These are phyloP conservation scores for Callyntrura sp. DNA, from an alignment of 2,888 invertebrate genomes.

Conservation along the genomic window DNA sequence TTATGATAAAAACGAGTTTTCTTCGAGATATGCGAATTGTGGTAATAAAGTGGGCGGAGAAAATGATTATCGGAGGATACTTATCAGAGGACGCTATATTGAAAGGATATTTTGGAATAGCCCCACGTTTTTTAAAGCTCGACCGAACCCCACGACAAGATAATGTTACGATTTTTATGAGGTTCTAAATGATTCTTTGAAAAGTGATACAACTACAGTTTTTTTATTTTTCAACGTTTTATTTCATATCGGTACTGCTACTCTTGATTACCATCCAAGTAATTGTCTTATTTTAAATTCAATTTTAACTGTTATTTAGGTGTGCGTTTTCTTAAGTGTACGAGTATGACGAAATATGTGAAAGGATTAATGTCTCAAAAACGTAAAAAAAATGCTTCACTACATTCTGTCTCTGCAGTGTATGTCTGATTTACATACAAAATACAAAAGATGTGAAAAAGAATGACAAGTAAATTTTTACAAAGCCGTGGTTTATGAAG, in stretches of 20 bases:
- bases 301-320: background rate
- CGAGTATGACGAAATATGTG: too few relatives aligned
- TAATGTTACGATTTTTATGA: constrained; percentile 60
- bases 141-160: background rate
- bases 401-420: background rate
- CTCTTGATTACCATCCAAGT: constrained; percentile 9
- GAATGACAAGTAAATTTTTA: constrained; percentile 10
- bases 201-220: constrained; percentile 24
- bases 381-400: background rate
- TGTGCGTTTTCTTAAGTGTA: background rate
- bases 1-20: constrained; percentile 74
- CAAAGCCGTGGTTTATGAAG: constrained; percentile 1
- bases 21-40: constrained; percentile 43
- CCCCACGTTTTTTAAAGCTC: constrained; percentile 32
- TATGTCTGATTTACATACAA: constrained; percentile 28
- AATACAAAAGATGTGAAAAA: constrained; percentile 34
- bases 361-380: background rate
- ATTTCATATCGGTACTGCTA: constrained; percentile 47
- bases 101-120: constrained; percentile 9
- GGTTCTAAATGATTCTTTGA: constrained; percentile 49
- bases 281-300: constrained; percentile 37
- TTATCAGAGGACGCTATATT: constrained; percentile 10
- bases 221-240: background rate
- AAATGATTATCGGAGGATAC: constrained; percentile 46
- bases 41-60: constrained; percentile 75